Base-by-base conservation (phyloP, 2,888 invertebrate genomes). In the Gortyna flavago region DNA sequence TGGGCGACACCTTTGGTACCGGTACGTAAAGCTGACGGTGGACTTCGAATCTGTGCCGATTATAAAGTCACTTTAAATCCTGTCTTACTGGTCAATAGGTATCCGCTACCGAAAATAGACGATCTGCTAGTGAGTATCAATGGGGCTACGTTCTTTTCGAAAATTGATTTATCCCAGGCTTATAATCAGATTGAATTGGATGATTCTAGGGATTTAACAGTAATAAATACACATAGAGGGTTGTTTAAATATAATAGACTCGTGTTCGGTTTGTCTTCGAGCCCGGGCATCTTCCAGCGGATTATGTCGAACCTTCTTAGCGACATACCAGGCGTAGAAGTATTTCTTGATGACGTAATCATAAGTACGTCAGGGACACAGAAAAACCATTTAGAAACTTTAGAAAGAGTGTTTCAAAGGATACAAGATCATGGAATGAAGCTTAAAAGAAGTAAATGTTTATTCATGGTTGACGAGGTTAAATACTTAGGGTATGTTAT, bases 81-180 rank as follows among this genome's bases (percentile, higher is more conserved):
- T 61, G 71, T 71, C n/a, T 59, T 76, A 48, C 62, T 77, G 77
- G 54, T 72, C 67, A 38, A 77, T 62, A 66, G 67, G 5, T 76
- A 72, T n/a, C 76, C 76, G 5, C 21, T 77, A 29, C 67, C 72
- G 8, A 77, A 67, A 4, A 62, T 62, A 21, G 57, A 57, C 6
- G 57, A 57, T 57, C 0, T 57, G 6, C 7, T 57, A 57, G 71
- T 72, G 16, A 67, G 57, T 0, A 7, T 73, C 59, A 66, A 59
- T 18, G 44, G 73, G 4, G 57, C 73, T 41, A 66, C 16, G 4
- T 11, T 21, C 2, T 73, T 73, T 35, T 66, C 73, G 1, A 35
- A 35, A 35, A 73, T 73, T 66, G 41, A 66, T 38, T 66, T 73
- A 21, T 32, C 25, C 25, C 73, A 32, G 7, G 66, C 66, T 9